phyloP scores from a whole-genome alignment of 2,113 vertebrate genomes.

The Eira barbara region DNA sequence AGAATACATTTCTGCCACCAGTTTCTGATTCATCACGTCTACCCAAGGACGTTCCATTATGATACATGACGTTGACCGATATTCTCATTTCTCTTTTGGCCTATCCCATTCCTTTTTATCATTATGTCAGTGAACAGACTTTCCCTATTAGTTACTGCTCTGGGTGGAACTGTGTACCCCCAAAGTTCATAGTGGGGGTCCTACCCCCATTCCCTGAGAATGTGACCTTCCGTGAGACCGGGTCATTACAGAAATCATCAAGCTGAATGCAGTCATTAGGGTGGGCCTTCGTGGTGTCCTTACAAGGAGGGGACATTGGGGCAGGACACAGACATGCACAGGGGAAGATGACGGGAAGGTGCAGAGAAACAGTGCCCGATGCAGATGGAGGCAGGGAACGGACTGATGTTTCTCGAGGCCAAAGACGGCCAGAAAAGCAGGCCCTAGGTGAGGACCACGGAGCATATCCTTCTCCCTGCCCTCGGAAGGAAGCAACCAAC shows the following conservation, averaged over 20 bases:
- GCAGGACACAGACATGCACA: background rate
- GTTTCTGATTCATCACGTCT: background rate
- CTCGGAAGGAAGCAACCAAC: background rate
- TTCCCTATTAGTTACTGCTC: background rate
- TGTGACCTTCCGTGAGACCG: background rate
- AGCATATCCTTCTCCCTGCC: background rate
- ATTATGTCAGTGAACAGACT: background rate
- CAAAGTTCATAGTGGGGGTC: background rate
- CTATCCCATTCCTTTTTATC: background rate
- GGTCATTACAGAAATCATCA: background rate
- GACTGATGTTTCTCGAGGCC: background rate
- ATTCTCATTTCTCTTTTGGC: background rate
- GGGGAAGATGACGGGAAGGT: background rate
- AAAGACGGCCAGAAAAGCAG: background rate
- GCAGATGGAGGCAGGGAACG: background rate
- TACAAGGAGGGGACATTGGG: background rate
- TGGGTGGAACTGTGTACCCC: background rate
- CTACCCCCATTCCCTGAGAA: background rate
- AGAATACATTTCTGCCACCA: background rate
- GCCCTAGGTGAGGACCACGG: background rate
- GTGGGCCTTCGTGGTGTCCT: background rate
- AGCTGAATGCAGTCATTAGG: background rate
- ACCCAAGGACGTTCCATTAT: background rate
- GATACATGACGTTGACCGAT: no score
- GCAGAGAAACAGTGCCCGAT: fast-evolving